Base-by-base conservation (phyloP, 2,888 invertebrate genomes). In the Apocheima hispidaria region DNA sequence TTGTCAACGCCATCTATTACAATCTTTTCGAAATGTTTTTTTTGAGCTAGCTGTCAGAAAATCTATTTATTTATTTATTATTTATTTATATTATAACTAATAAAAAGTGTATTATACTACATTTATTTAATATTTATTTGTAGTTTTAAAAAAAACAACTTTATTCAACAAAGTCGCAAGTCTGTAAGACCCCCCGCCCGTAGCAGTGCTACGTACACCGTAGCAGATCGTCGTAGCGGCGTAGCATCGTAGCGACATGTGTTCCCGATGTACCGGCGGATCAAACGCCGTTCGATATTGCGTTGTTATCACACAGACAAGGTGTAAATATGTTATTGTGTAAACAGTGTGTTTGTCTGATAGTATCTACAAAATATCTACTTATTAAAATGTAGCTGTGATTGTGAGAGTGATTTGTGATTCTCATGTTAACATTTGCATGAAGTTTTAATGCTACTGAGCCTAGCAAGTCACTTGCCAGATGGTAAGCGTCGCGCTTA, bases 171-270 rank as follows among this genome's bases (percentile, higher is more conserved):
- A 26, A 30, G 12, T 46, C 20, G 46, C 18, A 6, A 46, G 46
- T 46, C 12, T 46, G 18, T 20, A 30, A 46, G 30, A 30, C 46
- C 43, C 44, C 5, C 26, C 21, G n/a, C 21, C 12, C 41, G 35
- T 35, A 35, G 35, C 38, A 18, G 26, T 6, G 26, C 50, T 50
- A 50, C 44, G 26, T 14, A 44, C 50, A 35, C 21, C 44, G 46
- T 30, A 46, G 46, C 30, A 30, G 46, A 46, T 30, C 28, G 46
- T 46, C 49, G 49, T 49, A 49, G 49, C 57, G 53, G 23, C 58
- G 60, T 58, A 60, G 51, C 58, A 36, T 35, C n/a, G 60, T 60
- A 57, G 60, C 64, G 60, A 60, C 64, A 65, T 51, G 46, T 51
- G 60, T 65, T 60, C 38, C 46, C 33, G 56, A 46, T 57, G 60